A percentile compares a stretch with the other conserved stretches of the same genome.
Evolutionary conservation across 1,140 invertebrate species (phyloP).

Genomic region (Hestina assimilis): DNA sequence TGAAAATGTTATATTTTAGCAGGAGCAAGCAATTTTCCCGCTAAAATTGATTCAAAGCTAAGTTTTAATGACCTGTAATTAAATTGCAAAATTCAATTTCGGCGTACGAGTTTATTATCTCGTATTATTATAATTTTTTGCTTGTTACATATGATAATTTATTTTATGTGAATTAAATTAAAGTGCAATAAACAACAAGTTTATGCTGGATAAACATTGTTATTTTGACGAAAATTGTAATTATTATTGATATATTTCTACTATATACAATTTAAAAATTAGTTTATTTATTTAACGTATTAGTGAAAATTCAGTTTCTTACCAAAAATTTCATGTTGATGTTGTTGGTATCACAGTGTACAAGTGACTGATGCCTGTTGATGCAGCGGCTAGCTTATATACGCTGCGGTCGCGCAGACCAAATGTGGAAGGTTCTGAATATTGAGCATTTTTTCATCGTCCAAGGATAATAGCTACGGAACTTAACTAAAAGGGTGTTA

Average conservation of each 20-base stretch:
- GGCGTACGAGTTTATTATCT: background rate
- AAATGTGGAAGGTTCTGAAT: slow-evolving; percentile 18
- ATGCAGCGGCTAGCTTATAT: slow-evolving; percentile 41
- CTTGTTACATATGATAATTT: too few relatives aligned
- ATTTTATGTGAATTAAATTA: too few relatives aligned
- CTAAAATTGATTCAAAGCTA: background rate
- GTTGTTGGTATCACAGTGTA: slow-evolving; percentile 35
- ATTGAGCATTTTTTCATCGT: slow-evolving; percentile 33
- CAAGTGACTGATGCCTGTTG: slow-evolving; percentile 49
- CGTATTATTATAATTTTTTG: background rate
- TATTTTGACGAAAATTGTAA: too few relatives aligned
- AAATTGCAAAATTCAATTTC: background rate
- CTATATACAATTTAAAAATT: too few relatives aligned
- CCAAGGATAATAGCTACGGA: slow-evolving; percentile 35
- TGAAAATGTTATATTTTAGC: background rate
- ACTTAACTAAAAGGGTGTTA: slow-evolving; percentile 23
- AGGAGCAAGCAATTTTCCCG: background rate
- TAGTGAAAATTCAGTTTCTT: slow-evolving; percentile 35
- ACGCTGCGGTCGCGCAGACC: slow-evolving; percentile 23
- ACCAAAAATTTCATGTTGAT: slow-evolving; percentile 64
- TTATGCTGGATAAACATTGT: too few relatives aligned
- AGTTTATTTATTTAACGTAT: too few relatives aligned
- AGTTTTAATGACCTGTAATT: background rate
- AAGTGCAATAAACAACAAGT: too few relatives aligned
- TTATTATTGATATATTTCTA: too few relatives aligned